Conservation (phyloP, 1,140 invertebrate species). For the Bombus consobrinus region DNA sequence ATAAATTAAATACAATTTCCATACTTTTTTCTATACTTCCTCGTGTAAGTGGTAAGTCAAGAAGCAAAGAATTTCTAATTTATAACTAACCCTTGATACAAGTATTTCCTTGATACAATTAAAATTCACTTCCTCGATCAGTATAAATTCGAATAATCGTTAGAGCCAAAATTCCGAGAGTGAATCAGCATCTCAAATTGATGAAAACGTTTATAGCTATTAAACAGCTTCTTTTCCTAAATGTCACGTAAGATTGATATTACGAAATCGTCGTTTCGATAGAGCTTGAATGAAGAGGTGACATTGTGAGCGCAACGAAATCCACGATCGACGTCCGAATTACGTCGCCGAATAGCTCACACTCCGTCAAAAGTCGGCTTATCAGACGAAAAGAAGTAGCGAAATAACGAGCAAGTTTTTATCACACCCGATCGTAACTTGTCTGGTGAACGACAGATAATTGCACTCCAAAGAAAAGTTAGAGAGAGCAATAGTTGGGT, state of each 20-base stretch:
- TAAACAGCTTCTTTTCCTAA: too few species aligned
- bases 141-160: too few species aligned
- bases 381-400: slow-evolving; percentile 13
- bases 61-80: background rate
- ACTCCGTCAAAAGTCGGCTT: slow-evolving; percentile 10
- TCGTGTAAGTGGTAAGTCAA: background rate
- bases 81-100: background rate
- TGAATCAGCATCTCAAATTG: background rate
- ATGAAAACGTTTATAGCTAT: background rate
- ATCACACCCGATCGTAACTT: slow-evolving; percentile 44
- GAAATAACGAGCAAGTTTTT: slow-evolving; percentile 44
- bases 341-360: background rate
- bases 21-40: background rate
- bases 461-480: slow-evolving; percentile 37
- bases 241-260: too few species aligned
- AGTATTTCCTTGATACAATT: background rate
- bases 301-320: slow-evolving; percentile 7
- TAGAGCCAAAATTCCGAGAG: background rate
- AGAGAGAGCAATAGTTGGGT: slow-evolving; percentile 5
- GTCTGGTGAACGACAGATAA: slow-evolving; percentile 14
- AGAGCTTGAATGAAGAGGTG: background rate
- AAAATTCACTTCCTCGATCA: too few species aligned
- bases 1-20: background rate
- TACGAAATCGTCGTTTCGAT: background rate
- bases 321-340: background rate